Conservation (phyloP, 2,113 vertebrate genomes). For the Sylvicapra grimmia region DNA sequence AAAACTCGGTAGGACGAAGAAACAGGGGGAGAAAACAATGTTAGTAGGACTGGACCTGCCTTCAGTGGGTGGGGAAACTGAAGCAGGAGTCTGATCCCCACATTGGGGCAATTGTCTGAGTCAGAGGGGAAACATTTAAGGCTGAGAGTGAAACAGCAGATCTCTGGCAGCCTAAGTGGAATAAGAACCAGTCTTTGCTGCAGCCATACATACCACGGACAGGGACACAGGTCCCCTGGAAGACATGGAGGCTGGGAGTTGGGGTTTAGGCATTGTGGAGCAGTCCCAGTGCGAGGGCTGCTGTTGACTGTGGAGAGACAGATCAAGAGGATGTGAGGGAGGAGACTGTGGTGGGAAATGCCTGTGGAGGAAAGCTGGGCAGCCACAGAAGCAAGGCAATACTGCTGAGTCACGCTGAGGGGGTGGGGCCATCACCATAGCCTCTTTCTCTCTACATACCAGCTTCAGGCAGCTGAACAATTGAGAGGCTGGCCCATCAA, state of each 20-base stretch:
- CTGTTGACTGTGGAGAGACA: background rate
- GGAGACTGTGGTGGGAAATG: background rate
- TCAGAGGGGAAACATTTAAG: background rate
- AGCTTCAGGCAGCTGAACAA: background rate
- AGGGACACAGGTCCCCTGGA: background rate
- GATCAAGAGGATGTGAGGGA: background rate
- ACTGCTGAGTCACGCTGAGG: background rate
- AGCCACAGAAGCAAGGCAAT: background rate
- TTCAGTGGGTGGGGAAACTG: background rate
- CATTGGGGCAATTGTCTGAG: background rate
- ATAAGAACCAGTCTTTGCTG: background rate
- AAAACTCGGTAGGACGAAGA: fast-evolving
- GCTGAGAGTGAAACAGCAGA: background rate
- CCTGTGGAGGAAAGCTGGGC: background rate
- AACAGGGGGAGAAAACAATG: background rate
- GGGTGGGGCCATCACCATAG: background rate
- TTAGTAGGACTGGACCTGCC: background rate
- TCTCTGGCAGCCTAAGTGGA: background rate
- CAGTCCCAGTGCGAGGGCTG: background rate
- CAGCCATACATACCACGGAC: background rate
- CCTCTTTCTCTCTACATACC: background rate
- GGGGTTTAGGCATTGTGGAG: background rate
- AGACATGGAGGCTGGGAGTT: background rate
- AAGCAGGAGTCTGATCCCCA: fast-evolving
- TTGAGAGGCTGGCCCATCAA: background rate